Evolutionary conservation across 37 sponge, comb jelly and placozoan genomes (phyloP).

Genomic region (Mnemiopsis leidyi): DNA sequence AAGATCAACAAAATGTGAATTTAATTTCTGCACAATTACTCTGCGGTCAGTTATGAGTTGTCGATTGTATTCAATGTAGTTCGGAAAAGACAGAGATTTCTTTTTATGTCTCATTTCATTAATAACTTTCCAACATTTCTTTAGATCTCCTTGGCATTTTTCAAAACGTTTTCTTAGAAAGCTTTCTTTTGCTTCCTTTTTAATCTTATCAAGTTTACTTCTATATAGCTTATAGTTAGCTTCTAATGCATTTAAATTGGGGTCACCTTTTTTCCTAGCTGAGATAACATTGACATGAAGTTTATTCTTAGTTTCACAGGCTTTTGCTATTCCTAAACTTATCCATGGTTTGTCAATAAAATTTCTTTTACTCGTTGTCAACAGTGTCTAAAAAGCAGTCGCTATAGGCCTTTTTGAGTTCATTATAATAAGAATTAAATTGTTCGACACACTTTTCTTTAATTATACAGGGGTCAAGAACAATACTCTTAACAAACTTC

Average conservation of each 20-base stretch:
- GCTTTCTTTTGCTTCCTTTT: background rate
- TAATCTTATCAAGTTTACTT: background rate
- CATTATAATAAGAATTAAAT: background rate
- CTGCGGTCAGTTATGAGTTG: background rate
- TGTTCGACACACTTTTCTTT: too few relatives aligned
- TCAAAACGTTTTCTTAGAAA: background rate
- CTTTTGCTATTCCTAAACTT: background rate
- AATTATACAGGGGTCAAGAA: too few relatives aligned
- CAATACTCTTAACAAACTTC: too few relatives aligned
- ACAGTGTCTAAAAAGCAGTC: background rate
- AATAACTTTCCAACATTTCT: too few relatives aligned
- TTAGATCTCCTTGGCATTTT: too few relatives aligned
- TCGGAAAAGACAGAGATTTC: background rate
- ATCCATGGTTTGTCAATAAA: constrained; percentile 11
- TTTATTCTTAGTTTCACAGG: too few relatives aligned
- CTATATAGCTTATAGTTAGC: background rate
- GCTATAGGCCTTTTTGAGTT: background rate
- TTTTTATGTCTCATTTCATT: too few relatives aligned
- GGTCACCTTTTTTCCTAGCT: background rate
- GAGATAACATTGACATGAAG: background rate
- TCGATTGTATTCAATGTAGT: background rate
- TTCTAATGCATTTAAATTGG: background rate
- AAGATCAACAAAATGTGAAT: background rate
- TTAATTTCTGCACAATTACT: background rate
- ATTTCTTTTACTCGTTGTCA: background rate